Percentiles rank a stretch among this genome's conserved stretches.
phyloP scores from a whole-genome alignment of 2,113 vertebrate species.

The Gopherus evgoodei region DNA sequence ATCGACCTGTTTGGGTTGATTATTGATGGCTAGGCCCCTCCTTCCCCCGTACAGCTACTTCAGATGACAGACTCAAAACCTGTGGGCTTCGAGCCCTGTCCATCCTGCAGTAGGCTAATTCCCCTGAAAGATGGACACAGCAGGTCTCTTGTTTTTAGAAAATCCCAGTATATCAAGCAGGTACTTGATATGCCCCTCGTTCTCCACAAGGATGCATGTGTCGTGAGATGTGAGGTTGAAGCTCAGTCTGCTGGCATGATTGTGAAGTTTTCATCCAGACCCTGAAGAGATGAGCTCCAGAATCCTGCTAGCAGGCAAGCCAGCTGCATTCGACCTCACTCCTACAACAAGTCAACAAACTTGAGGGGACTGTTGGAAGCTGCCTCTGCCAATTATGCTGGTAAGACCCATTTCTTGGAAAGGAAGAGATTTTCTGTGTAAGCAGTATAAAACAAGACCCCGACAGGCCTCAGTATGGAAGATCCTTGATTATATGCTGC shows the following conservation, averaged over 20 bases:
- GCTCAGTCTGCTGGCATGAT: neutral
- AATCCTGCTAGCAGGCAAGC: neutral
- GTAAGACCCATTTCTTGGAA: neutral
- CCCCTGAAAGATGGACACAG: neutral
- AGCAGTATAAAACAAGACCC: neutral
- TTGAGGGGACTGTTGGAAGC: neutral
- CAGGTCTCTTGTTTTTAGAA: neutral
- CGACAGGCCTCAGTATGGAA: neutral
- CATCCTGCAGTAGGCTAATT: neutral
- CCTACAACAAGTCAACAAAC: neutral
- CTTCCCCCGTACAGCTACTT: neutral
- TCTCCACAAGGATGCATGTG: neutral
- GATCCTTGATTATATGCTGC: neutral
- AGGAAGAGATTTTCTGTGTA: neutral
- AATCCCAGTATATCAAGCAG: neutral
- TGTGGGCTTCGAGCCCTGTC: neutral
- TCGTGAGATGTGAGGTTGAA: too few relatives aligned
- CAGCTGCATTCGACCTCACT: neutral
- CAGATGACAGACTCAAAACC: neutral
- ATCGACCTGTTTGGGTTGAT: neutral
- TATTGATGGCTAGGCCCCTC: neutral
- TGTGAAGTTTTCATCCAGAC: neutral
- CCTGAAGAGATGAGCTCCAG: neutral
- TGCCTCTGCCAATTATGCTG: neutral
- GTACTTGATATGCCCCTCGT: neutral